A percentile compares a stretch with the other conserved stretches of the same genome.
Evolutionary conservation across 1,140 invertebrate species (phyloP).

Genomic region (Steinernema feltiae): DNA sequence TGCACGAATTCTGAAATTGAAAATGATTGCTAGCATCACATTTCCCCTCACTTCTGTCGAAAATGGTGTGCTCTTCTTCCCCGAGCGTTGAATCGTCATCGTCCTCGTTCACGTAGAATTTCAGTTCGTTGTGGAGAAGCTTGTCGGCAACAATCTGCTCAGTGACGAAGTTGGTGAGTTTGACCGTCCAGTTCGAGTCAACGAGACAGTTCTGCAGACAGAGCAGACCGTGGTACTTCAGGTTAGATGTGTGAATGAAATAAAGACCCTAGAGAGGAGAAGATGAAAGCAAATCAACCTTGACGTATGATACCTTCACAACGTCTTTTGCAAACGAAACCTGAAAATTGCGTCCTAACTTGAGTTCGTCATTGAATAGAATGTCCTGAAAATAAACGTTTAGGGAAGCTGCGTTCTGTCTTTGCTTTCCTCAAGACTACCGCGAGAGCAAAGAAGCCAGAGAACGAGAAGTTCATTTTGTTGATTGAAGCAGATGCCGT

Average conservation of each 20-base stretch:
- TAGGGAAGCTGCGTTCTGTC: conserved; percentile 8
- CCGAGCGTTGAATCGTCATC: background rate
- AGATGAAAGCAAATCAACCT: conserved; percentile 19
- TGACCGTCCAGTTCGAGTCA: conserved; percentile 57
- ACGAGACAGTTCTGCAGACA: conserved; percentile 57
- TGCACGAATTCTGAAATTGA: conserved; percentile 48
- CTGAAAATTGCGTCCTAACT: conserved; percentile 56
- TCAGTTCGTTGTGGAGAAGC: conserved; percentile 50
- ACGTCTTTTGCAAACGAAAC: conserved; percentile 58
- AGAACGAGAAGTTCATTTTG: conserved; percentile 56
- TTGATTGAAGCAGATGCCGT: conserved; percentile 57
- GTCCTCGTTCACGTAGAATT: conserved; percentile 25
- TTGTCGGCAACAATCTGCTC: conserved; percentile 53
- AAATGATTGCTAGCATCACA: conserved; percentile 19
- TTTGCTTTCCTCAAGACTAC: conserved; percentile 49
- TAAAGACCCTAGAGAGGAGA: conserved; percentile 47
- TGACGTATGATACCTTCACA: conserved; percentile 44
- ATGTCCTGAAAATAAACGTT: conserved; percentile 43
- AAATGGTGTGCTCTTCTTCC: background rate
- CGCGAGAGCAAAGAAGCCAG: conserved; percentile 53
- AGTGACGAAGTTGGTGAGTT: conserved; percentile 55
- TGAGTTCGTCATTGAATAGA: conserved; percentile 55
- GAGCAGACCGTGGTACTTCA: conserved; percentile 51
- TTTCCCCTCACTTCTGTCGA: conserved; percentile 4
- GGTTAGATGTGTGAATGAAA: conserved; percentile 47